Conservation (phyloP, 2,113 vertebrate genomes). For the Corvus moneduloides region DNA sequence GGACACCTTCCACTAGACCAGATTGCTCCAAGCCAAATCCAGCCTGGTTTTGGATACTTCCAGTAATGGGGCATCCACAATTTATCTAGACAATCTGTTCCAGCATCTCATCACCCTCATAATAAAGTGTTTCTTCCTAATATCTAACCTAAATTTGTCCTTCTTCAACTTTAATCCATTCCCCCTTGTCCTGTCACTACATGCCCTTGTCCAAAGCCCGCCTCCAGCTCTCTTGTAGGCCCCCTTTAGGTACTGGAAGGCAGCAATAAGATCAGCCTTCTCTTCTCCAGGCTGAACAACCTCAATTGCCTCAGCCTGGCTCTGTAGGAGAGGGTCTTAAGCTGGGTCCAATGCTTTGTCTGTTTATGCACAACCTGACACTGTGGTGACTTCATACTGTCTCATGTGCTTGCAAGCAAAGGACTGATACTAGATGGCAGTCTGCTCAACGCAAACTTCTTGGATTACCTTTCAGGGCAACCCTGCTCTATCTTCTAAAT, state of each 20-base stretch:
- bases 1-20: not conserved
- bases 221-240: not conserved
- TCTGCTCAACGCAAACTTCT: not conserved
- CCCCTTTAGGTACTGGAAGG: not conserved
- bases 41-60: not conserved
- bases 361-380: not conserved
- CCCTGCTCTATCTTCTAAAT: not conserved
- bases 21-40: fast-evolving
- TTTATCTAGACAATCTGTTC: not conserved
- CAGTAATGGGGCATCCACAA: not conserved
- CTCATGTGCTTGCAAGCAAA: not conserved
- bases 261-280: not conserved
- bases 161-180: not conserved
- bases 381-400: fast-evolving
- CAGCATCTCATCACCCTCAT: not conserved
- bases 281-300: not conserved
- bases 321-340: not conserved
- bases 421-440: not conserved
- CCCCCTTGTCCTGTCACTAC: too few species aligned
- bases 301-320: not conserved
- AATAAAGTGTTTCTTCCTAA: not conserved
- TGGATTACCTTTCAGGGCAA: not conserved
- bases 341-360: not conserved
- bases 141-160: not conserved
- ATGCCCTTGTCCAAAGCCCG: too few species aligned